A percentile compares a stretch with the other conserved stretches of the same genome.
Evolutionary conservation across 2,888 invertebrate species (phyloP).

Genomic region (Chloroclystis v-ata): DNA sequence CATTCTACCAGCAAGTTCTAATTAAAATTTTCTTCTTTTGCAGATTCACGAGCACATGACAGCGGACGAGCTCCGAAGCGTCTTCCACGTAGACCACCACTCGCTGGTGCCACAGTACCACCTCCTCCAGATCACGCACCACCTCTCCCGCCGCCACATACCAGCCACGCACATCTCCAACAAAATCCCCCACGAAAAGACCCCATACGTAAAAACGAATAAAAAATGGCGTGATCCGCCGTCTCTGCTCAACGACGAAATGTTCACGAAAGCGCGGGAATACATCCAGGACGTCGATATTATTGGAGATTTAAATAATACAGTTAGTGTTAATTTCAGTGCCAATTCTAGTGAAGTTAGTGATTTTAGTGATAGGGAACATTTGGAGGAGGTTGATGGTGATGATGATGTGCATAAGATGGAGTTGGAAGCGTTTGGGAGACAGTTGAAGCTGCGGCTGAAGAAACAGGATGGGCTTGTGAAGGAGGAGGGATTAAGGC

Average conservation of each 20-base stretch:
- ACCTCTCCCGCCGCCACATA: slow-evolving; percentile 66
- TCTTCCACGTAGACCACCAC: slow-evolving; percentile 90
- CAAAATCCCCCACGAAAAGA: slow-evolving; percentile 44
- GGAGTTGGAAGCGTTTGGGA: slow-evolving; percentile 89
- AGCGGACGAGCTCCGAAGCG: slow-evolving; percentile 85
- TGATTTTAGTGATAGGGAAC: slow-evolving; percentile 50
- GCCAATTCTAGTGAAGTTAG: slow-evolving; percentile 62
- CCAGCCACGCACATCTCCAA: slow-evolving; percentile 51
- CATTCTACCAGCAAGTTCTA: too few species aligned
- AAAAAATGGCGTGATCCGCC: slow-evolving; percentile 50
- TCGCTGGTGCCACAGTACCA: slow-evolving; percentile 91
- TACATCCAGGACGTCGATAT: slow-evolving; percentile 64
- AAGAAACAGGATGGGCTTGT: slow-evolving; percentile 87
- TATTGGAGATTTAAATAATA: slow-evolving; percentile 64
- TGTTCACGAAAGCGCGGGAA: slow-evolving; percentile 61
- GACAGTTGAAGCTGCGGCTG: slow-evolving; percentile 84
- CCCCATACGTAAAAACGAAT: slow-evolving; percentile 58
- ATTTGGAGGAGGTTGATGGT: slow-evolving; percentile 42
- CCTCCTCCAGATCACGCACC: slow-evolving; percentile 86
- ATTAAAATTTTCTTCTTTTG: slow-evolving; percentile 16
- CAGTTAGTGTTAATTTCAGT: slow-evolving; percentile 64
- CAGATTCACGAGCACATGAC: slow-evolving; percentile 96
- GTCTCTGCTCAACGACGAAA: slow-evolving; percentile 65
- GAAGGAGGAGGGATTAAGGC: slow-evolving; percentile 85
- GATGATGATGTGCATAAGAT: slow-evolving; percentile 80